Evolutionary conservation across 2,113 vertebrate species (phyloP), one percentile per base, ranked within the genome.

Genomic region (Cochlearius cochlearius): DNA sequence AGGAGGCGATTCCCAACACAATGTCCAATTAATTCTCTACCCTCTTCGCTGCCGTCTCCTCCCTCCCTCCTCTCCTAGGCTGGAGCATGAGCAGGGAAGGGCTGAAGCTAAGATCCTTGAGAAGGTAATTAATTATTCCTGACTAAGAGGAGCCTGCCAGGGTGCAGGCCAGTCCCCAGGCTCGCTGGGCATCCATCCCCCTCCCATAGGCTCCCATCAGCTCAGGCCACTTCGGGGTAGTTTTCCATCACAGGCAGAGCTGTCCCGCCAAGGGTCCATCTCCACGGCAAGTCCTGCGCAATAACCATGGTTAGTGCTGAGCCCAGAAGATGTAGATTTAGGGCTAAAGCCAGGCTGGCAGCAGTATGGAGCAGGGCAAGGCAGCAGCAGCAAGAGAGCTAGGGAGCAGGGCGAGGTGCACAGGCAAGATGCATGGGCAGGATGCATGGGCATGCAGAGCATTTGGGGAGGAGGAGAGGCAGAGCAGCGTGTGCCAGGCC

Each of bases 11-110:
- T 97, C 96, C 96, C 85, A 94, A 93, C 97, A 97, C 97, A 98
- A 97, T 96, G 95, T 97, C 96, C 96, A 97, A 97, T 98, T 98
- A 97, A 97, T 97, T 96, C 96, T 96, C 95, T 95, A 96, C 95
- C 95, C 91, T 97, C 95, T 96, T 96, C 83, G 71, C 92, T 94
- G 90, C 86, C 50, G 38, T 95, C 94, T 97, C 83, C 94, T 94
- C 81, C 91, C 94, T 97, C 92, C 95, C 95, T 97, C 88, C 64
- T 96, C 92, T 94, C 68, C 68, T 94, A 55, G 87, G 71, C 93
- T 93, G 93, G 95, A 45, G 89, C 94, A 94, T 96, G 96, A 97
- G 96, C 96, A 97, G 95, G 86, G 94, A 96, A 94, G 94, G 93
- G 83, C 90, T 96, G 96, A 94, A 94, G 93, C 92, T 92, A 88